Conservation (phyloP, 2,888 invertebrate genomes). For the Eupithecia inturbata region DNA sequence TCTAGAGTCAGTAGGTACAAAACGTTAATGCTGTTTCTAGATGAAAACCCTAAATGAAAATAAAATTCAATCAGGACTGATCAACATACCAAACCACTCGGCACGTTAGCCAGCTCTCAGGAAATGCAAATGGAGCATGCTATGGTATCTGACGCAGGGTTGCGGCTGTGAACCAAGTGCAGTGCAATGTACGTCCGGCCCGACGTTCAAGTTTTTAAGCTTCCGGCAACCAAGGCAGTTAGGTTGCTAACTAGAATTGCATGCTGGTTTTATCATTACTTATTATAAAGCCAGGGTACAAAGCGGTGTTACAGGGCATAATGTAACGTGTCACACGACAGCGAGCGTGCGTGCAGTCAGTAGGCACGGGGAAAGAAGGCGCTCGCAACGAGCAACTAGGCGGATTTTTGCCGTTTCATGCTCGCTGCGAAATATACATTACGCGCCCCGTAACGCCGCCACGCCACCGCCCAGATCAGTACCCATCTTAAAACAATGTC, state of each 20-base stretch:
- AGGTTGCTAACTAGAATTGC: slow-evolving; percentile 11
- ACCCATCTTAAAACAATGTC: no score
- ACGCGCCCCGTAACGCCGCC: no score
- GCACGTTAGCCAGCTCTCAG: slow-evolving; percentile 49
- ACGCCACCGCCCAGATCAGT: no score
- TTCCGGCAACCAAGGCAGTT: background rate
- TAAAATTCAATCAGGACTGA: background rate
- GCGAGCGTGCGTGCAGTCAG: no score
- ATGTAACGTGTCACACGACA: no score
- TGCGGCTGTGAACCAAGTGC: slow-evolving; percentile 9
- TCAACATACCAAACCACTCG: slow-evolving; percentile 15
- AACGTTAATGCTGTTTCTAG: background rate
- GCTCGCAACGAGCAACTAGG: no score
- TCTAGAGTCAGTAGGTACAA: no score
- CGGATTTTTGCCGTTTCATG: no score
- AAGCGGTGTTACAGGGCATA: no score
- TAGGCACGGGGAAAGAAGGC: no score
- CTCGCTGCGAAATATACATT: no score
- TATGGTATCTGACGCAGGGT: slow-evolving; percentile 21
- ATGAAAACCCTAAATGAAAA: slow-evolving; percentile 1
- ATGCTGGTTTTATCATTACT: background rate
- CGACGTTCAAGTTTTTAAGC: slow-evolving; percentile 14
- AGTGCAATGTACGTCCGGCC: slow-evolving; percentile 9
- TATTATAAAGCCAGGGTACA: no score
- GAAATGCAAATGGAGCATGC: slow-evolving; percentile 56